Percentiles rank a stretch among this genome's conserved stretches.
Conservation (phyloP, 2,797 vertebrate genomes). For the Coracias cyanogaster region DNA sequence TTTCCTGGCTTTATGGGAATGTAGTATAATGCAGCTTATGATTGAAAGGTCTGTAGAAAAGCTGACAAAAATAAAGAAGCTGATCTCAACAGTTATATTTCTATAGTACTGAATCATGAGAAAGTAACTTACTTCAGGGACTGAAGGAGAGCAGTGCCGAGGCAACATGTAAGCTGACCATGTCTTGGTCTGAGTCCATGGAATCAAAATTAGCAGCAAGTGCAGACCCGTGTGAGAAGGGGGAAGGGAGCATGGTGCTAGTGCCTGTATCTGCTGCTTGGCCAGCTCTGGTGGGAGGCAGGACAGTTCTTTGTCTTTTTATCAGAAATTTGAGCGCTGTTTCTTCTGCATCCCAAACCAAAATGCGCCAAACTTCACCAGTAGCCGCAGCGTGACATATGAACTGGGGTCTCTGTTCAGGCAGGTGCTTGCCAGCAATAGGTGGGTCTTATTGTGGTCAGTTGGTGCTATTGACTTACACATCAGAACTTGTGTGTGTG, state of each 20-base stretch:
- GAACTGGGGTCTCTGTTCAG: background rate
- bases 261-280: background rate
- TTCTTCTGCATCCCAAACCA: background rate
- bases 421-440: background rate
- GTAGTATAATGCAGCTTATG: conserved; percentile 18
- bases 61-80: conserved; percentile 63
- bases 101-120: conserved; percentile 62
- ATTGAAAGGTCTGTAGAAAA: conserved; percentile 62
- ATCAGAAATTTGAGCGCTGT: background rate
- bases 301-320: background rate
- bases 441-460: background rate
- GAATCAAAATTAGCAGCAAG: conserved; percentile 62
- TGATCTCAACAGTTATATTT: conserved; percentile 69
- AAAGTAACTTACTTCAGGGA: conserved; percentile 49
- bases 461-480: accelerated
- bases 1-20: conserved; percentile 24
- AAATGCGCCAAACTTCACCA: background rate
- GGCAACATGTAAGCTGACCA: conserved; percentile 53
- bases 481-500: background rate
- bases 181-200: conserved; percentile 35
- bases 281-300: background rate
- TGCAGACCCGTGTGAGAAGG: background rate
- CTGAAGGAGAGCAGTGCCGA: background rate
- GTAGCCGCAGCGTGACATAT: accelerated
- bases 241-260: background rate